Base-by-base conservation (phyloP, 2,888 invertebrate species). In the Leptothorax acervorum region DNA sequence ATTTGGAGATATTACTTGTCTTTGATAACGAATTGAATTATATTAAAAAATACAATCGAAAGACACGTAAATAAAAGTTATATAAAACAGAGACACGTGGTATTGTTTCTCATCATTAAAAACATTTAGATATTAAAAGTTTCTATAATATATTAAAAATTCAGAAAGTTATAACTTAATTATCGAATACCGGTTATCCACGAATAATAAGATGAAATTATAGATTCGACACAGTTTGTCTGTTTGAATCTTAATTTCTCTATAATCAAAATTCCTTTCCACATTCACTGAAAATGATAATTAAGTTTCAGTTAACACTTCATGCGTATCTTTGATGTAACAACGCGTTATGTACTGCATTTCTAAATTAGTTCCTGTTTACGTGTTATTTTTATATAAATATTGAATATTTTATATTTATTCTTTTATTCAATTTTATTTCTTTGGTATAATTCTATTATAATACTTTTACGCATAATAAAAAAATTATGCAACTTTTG, bases 401-500 rank as follows among this genome's bases (percentile, higher is more conserved):
- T n/a, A 62, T 31, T 0, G 0, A 62, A 48, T 35, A 35, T 48
- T 74, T 65, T 8, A 28, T 39, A 39, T 48, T 23, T 31, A 28
- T 2, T 23, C 39, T 62, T 35, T 35, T 11, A 62, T 42, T 28
- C 1, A 15, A n/a, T 73, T 42, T 35, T 53, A 4, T 8, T 42
- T 74, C 3, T 9, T 31, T 35, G 31, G 9, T 62, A 51, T 39
- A 48, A 63, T 63, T 75, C 9, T n/a, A 23, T 5, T 45, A 35
- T 12, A 28, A 1, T 42, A 57, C 4, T 57, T 51, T 15, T 31
- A 8, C 23, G 3, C 42, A 8, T 31, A 60, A 45, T 23, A 23
- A 51, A 31, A 66, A 48, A 53, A 39, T 75, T 76, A 60, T 76
- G 39, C 81, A 71, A 86, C 31, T n/a, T 63, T 45, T 70, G 65